Evolutionary conservation across 1,140 invertebrate species (phyloP).

Genomic region (Radopholus similis): DNA sequence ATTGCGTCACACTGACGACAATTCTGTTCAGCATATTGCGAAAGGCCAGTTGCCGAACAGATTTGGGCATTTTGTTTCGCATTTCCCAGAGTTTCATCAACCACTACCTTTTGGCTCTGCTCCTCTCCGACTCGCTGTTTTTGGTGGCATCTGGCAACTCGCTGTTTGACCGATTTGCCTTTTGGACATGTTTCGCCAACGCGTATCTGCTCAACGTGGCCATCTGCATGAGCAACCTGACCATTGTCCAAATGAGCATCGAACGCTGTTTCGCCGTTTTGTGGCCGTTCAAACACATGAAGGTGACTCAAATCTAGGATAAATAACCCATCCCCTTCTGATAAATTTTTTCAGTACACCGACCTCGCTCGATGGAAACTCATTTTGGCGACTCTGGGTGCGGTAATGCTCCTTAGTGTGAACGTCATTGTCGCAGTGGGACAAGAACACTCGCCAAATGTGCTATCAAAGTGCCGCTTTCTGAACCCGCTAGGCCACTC

Average conservation of each 20-base stretch:
- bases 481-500: too few species aligned
- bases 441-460: too few species aligned
- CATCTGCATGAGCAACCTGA: background rate
- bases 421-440: background rate
- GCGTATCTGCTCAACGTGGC: background rate
- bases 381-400: background rate
- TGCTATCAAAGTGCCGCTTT: background rate
- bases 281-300: background rate
- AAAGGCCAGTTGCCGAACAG: too few species aligned
- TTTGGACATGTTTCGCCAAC: background rate
- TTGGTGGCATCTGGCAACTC: background rate
- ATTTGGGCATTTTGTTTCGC: too few species aligned
- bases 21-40: too few species aligned
- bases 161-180: background rate
- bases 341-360: background rate
- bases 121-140: background rate
- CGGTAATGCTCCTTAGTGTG: background rate
- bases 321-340: background rate
- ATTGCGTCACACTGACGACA: too few species aligned
- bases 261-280: conserved; percentile 5
- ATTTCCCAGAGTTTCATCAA: too few species aligned
- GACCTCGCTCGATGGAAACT: background rate
- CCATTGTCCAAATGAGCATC: background rate
- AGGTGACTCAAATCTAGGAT: background rate
- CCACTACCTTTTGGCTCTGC: background rate